Evolutionary conservation across 2,113 vertebrate genomes (phyloP).

Genomic region (Cyanoramphus novaezelandiae): DNA sequence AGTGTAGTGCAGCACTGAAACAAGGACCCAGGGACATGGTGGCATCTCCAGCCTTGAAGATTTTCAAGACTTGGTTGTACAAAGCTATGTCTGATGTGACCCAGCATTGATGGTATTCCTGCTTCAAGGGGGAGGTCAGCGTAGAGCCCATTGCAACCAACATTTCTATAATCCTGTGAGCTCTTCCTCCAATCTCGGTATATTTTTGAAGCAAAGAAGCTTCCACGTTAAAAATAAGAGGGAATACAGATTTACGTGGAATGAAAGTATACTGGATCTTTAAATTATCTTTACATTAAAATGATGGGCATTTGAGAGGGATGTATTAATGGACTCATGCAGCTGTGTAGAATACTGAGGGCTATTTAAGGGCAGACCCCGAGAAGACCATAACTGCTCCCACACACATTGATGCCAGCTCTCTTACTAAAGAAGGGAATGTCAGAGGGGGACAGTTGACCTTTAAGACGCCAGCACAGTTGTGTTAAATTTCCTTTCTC

Average conservation of each 20-base stretch:
- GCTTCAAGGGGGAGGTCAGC: neutral
- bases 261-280: neutral
- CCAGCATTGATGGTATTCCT: neutral
- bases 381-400: neutral
- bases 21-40: neutral
- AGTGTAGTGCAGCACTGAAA: neutral
- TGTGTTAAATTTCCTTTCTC: conserved; percentile 49
- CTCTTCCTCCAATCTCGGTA: neutral
- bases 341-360: neutral
- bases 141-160: neutral
- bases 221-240: neutral
- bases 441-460: conserved; percentile 29
- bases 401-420: neutral
- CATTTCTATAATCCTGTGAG: neutral
- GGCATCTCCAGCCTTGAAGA: neutral
- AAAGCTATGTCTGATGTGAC: neutral
- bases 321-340: neutral
- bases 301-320: neutral
- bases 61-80: neutral
- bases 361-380: neutral
- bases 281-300: neutral
- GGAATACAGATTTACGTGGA: neutral
- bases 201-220: neutral
- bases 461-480: conserved; percentile 43
- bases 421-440: neutral